phyloP scores from a whole-genome alignment of 2,888 invertebrate genomes.

The Halictus quadricinctus region DNA sequence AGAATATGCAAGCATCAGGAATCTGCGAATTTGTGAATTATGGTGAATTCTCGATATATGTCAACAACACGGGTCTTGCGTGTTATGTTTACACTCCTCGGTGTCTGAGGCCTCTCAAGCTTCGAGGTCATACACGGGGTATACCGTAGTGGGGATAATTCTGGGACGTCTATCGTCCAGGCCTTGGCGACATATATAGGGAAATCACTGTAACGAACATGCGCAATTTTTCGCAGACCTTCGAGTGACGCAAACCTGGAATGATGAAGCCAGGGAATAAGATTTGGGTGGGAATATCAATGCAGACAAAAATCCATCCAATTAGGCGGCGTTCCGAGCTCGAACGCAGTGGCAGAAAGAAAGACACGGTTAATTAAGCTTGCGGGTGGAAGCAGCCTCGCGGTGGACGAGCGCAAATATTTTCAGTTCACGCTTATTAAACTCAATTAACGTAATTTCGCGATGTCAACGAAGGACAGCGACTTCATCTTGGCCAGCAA shows the following conservation, averaged over 20 bases:
- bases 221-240: neutral
- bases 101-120: too few species aligned
- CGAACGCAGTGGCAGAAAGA: neutral
- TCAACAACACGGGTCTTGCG: too few species aligned
- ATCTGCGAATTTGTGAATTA: too few species aligned
- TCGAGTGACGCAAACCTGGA: neutral
- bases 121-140: too few species aligned
- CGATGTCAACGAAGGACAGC: constrained; percentile 4
- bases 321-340: neutral
- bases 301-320: neutral
- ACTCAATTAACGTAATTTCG: constrained; percentile 36
- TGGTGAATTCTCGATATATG: too few species aligned
- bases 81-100: too few species aligned
- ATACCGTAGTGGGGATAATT: too few species aligned
- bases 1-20: too few species aligned
- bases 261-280: neutral
- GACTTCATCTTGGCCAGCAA: constrained; percentile 43
- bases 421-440: constrained; percentile 32
- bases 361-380: constrained; percentile 34
- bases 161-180: too few species aligned
- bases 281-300: neutral
- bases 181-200: too few species aligned
- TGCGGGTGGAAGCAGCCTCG: neutral
- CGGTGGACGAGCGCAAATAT: constrained; percentile 11
- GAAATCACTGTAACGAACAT: too few species aligned